Percentiles rank a stretch among this genome's conserved stretches.
Evolutionary conservation across 2,113 vertebrate genomes (phyloP).

Genomic region (Chloropsis cyanopogon): DNA sequence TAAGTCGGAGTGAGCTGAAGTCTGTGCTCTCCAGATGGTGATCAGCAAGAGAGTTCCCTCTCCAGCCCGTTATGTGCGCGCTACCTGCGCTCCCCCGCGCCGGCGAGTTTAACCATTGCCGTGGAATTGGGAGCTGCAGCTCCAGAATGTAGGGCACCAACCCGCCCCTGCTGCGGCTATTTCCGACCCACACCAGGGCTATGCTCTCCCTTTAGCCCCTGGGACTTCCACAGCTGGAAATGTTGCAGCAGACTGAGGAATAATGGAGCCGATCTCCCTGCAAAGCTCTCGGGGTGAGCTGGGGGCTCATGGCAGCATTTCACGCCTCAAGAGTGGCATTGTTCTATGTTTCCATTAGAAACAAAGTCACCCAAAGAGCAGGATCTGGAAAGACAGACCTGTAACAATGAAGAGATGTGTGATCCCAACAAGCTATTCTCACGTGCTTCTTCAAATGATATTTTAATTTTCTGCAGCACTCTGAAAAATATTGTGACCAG

Average conservation of each 20-base stretch:
- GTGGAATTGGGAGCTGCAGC: too few relatives aligned
- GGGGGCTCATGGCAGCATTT: neutral
- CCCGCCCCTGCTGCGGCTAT: neutral
- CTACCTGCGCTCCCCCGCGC: neutral
- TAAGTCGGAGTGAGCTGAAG: slow-evolving; percentile 34
- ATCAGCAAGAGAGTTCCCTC: slow-evolving; percentile 21
- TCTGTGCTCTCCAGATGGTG: slow-evolving; percentile 38
- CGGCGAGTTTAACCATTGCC: slow-evolving; percentile 14
- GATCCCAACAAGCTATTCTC: neutral
- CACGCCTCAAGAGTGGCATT: neutral
- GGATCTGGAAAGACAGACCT: neutral
- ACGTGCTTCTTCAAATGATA: neutral
- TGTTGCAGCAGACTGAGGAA: neutral
- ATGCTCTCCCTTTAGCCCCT: neutral
- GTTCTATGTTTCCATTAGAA: neutral
- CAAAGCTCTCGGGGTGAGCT: neutral
- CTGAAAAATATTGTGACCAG: neutral
- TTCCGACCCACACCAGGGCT: neutral
- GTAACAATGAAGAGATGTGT: neutral
- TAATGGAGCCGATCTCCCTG: neutral
- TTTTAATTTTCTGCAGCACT: neutral
- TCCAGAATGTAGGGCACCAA: slow-evolving; percentile 3
- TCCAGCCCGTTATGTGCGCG: neutral
- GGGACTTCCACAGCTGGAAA: neutral
- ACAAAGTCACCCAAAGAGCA: neutral